These are phyloP conservation scores for Lasioglossum pauxillum DNA, from an alignment of 2,888 invertebrate genomes.

Conservation along the genomic window DNA sequence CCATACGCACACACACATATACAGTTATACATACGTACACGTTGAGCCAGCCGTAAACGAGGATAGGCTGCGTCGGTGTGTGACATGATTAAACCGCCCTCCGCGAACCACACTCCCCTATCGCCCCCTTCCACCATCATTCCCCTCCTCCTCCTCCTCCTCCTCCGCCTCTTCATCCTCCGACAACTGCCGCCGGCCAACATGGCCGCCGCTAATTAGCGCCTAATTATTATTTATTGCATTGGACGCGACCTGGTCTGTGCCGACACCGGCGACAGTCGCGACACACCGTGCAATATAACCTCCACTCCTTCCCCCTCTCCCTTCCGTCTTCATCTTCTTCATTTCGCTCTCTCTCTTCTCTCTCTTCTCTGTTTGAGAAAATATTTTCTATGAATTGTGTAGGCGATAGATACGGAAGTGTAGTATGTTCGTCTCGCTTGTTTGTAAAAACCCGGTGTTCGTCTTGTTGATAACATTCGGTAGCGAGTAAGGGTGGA, in stretches of 20 bases:
- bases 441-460: too few species aligned
- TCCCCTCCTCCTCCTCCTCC: not conserved
- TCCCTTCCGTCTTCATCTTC: too few species aligned
- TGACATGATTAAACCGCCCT: conserved; percentile 79
- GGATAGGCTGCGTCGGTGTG: conserved; percentile 67
- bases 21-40: not conserved
- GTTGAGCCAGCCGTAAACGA: conserved; percentile 19
- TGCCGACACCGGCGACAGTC: conserved; percentile 57
- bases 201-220: conserved; percentile 82
- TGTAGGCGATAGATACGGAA: too few species aligned
- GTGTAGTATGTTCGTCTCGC: too few species aligned
- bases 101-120: conserved; percentile 34
- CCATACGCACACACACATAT: not conserved
- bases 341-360: too few species aligned
- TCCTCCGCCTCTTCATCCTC: conserved; percentile 25
- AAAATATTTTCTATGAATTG: too few species aligned
- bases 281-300: conserved; percentile 68
- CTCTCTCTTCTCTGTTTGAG: too few species aligned
- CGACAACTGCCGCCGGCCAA: conserved; percentile 73
- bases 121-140: conserved; percentile 26
- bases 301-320: conserved; percentile 31
- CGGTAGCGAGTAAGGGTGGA: too few species aligned
- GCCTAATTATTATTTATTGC: conserved; percentile 83
- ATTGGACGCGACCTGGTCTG: conserved; percentile 70
- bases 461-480: too few species aligned